These are phyloP conservation scores for Platyrinchus mystaceus DNA, from an alignment of 2,797 vertebrate genomes.

Conservation along the genomic window DNA sequence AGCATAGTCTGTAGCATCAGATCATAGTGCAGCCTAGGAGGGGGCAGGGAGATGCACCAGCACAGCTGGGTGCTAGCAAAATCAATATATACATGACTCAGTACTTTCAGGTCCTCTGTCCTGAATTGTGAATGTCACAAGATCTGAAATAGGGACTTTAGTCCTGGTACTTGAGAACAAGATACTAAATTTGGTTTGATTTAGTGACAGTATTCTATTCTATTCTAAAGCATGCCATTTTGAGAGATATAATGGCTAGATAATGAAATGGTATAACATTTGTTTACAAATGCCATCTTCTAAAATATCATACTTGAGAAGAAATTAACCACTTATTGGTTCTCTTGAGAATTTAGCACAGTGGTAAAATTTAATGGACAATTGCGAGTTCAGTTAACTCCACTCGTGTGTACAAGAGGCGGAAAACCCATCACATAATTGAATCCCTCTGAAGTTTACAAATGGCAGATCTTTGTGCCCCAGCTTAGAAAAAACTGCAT, in stretches of 20 bases:
- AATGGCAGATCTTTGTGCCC: neutral
- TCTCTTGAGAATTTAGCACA: neutral
- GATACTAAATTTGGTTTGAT: neutral
- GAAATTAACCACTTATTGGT: neutral
- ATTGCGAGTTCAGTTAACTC: neutral
- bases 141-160: neutral
- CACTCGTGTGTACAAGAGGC: neutral
- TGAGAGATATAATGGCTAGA: neutral
- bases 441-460: neutral
- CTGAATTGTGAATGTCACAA: neutral
- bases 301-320: neutral
- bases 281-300: slow-evolving; percentile 6
- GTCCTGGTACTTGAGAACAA: neutral
- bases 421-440: neutral
- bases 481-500: neutral
- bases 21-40: neutral
- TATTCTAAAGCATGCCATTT: neutral
- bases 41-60: neutral
- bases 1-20: neutral
- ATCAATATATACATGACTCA: neutral
- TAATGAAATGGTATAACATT: neutral
- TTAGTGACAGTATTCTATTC: neutral
- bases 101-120: neutral
- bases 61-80: neutral
- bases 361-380: neutral